Conservation (phyloP, 2,888 invertebrate species). For the Caradrina kadenii region DNA sequence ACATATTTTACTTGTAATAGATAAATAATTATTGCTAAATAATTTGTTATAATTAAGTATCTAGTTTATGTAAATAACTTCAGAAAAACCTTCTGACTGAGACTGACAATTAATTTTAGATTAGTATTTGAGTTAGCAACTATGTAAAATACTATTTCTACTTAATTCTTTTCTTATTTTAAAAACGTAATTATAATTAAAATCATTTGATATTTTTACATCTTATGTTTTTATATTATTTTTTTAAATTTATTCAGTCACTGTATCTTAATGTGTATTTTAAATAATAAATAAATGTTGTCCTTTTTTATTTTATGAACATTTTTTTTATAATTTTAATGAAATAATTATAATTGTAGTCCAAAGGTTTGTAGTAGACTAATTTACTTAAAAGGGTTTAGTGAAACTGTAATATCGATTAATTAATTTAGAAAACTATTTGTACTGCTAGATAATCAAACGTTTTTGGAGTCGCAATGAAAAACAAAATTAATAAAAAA, state of each 20-base stretch:
- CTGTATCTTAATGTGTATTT: conserved; percentile 22
- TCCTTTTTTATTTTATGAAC: conserved; percentile 1
- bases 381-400: conserved; percentile 48
- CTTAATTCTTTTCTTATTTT: background rate
- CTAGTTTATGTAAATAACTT: conserved; percentile 58
- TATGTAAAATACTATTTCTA: conserved; percentile 57
- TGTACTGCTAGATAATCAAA: conserved; percentile 55
- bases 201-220: conserved; percentile 1
- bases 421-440: conserved; percentile 47
- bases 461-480: conserved; percentile 49
- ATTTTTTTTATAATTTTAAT: conserved; percentile 16
- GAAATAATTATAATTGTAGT: conserved; percentile 41
- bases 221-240: background rate
- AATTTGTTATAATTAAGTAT: conserved; percentile 26
- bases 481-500: conserved; percentile 54
- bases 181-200: conserved; percentile 1
- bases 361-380: conserved; percentile 59
- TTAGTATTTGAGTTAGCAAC: conserved; percentile 49
- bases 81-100: conserved; percentile 62
- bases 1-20: conserved; percentile 28
- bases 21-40: conserved; percentile 32
- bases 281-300: background rate
- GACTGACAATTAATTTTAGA: conserved; percentile 64
- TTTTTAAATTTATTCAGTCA: conserved; percentile 11
- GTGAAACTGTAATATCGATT: conserved; percentile 35